These are phyloP conservation scores for Adrianichthys oophorus DNA, from an alignment of 2,797 vertebrate species.

Conservation along the genomic window DNA sequence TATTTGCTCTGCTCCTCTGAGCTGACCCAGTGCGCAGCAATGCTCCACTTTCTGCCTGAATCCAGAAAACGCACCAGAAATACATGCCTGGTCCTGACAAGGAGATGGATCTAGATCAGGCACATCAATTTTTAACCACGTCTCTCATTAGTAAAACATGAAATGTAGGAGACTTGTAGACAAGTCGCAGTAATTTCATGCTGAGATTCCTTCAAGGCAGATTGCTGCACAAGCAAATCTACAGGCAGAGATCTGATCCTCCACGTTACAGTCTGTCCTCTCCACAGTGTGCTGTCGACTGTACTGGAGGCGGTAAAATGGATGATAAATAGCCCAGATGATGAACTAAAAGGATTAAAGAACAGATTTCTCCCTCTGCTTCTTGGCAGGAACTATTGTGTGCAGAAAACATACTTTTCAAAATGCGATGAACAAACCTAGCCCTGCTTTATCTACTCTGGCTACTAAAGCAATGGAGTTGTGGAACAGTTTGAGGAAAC, in stretches of 20 bases:
- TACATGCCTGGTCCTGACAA: slow-evolving; percentile 1
- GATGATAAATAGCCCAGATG: slow-evolving; percentile 40
- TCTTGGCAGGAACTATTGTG: too few relatives aligned
- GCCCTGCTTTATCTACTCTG: too few relatives aligned
- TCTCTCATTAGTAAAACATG: slow-evolving; percentile 56
- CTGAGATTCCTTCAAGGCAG: slow-evolving; percentile 11
- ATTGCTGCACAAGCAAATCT: slow-evolving; percentile 8
- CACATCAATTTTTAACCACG: slow-evolving; percentile 49
- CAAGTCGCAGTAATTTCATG: slow-evolving; percentile 16
- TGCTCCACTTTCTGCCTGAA: slow-evolving; percentile 50
- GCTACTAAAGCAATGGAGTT: too few relatives aligned
- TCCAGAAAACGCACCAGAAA: slow-evolving; percentile 28
- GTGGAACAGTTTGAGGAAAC: too few relatives aligned
- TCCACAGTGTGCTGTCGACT: slow-evolving; percentile 12
- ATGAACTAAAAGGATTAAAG: slow-evolving; percentile 38
- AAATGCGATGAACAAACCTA: too few relatives aligned
- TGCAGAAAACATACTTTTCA: too few relatives aligned
- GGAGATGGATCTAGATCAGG: slow-evolving; percentile 46
- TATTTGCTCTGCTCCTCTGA: slow-evolving; percentile 46
- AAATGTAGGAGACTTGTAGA: slow-evolving; percentile 35
- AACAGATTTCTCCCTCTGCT: slow-evolving; percentile 10
- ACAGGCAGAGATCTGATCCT: slow-evolving; percentile 5
- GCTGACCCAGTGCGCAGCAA: slow-evolving; percentile 41
- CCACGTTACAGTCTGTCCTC: slow-evolving; percentile 19
- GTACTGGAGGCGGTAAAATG: slow-evolving; percentile 20